Percentiles rank a stretch among this genome's conserved stretches.
Evolutionary conservation across 2,797 vertebrate genomes (phyloP).

Genomic region (Bradypus variegatus): DNA sequence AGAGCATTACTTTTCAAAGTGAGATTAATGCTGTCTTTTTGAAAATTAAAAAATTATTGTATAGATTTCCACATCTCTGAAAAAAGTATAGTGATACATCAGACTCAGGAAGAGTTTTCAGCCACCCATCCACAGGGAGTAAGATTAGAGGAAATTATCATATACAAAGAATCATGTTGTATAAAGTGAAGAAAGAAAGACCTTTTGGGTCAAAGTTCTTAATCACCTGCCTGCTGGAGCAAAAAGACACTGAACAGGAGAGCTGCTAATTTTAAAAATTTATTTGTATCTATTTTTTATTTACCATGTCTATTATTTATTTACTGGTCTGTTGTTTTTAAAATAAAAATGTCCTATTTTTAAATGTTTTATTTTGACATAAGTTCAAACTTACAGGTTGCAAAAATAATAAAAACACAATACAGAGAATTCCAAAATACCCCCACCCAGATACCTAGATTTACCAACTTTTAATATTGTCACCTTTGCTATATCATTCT

Average conservation of each 20-base stretch:
- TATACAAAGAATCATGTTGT: not conserved
- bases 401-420: too few relatives aligned
- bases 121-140: not conserved
- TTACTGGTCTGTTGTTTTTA: too few relatives aligned
- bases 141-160: not conserved
- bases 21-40: not conserved
- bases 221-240: not conserved
- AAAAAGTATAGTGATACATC: not conserved
- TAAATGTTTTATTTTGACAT: too few relatives aligned
- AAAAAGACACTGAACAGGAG: not conserved
- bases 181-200: not conserved
- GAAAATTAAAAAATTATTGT: not conserved
- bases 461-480: too few relatives aligned
- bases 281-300: too few relatives aligned
- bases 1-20: slow-evolving; percentile 4
- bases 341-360: too few relatives aligned
- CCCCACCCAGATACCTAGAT: too few relatives aligned
- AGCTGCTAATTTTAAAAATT: not conserved
- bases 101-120: not conserved
- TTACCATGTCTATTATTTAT: too few relatives aligned
- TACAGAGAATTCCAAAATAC: too few relatives aligned
- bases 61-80: not conserved
- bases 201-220: slow-evolving; percentile 2
- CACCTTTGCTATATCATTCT: too few relatives aligned
- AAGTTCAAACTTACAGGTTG: too few relatives aligned